Percentiles rank a stretch among this genome's conserved stretches.
These are phyloP conservation scores for Eudyptes chrysolophus DNA, from an alignment of 2,113 vertebrate genomes.

Conservation along the genomic window DNA sequence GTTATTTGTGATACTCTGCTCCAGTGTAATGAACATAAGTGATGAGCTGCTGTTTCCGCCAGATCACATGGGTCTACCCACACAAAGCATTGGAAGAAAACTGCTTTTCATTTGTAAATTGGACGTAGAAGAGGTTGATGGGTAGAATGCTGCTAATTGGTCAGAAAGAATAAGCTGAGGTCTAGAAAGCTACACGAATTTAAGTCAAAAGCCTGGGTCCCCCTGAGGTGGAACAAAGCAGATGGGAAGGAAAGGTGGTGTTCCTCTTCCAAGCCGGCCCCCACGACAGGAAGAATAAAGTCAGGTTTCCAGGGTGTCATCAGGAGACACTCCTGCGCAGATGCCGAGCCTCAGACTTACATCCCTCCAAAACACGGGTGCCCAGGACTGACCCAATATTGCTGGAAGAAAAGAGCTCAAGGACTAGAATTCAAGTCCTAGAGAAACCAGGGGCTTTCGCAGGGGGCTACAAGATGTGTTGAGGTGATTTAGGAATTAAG, in stretches of 20 bases:
- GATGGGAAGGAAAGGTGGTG: not conserved
- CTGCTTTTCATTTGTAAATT: not conserved
- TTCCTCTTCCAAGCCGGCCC: not conserved
- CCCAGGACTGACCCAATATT: not conserved
- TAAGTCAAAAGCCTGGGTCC: not conserved
- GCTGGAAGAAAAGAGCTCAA: not conserved
- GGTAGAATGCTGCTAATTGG: not conserved
- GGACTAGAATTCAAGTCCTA: not conserved
- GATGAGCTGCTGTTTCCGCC: not conserved
- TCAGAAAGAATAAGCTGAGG: not conserved
- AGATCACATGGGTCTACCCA: not conserved
- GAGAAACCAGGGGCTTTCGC: not conserved
- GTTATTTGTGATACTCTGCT: not conserved
- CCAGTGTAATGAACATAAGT: accelerated
- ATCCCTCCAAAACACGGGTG: not conserved
- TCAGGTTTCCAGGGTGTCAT: not conserved
- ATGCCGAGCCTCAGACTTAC: not conserved
- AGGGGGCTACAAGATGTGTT: not conserved
- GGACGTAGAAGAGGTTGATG: not conserved
- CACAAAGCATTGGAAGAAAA: not conserved
- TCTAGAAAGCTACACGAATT: not conserved
- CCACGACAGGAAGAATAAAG: accelerated
- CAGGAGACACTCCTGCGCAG: not conserved
- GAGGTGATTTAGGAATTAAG: not conserved
- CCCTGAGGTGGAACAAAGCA: not conserved